Base-by-base conservation (phyloP, 2,888 invertebrate genomes). In the Pachliopta kotzebuea region DNA sequence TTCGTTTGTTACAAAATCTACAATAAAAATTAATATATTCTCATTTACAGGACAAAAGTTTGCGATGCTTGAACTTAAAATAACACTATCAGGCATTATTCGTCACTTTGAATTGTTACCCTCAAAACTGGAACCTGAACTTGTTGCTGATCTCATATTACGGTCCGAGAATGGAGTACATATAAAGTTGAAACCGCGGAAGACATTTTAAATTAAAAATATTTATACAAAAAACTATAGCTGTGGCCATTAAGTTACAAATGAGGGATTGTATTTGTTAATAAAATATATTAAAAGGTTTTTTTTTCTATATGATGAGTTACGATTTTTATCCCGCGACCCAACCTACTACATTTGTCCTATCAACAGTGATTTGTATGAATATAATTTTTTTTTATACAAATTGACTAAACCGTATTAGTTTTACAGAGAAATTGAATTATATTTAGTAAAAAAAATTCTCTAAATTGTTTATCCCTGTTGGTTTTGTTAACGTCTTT, bases 41-140 rank as follows among this genome's bases (percentile, higher is more conserved):
- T 65, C 72, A 89, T 84, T 76, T 92, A 84, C 52, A 86, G 86
- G 86, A 61, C 86, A 85, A 75, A 86, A 83, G 67, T 86, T 85
- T 60, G 86, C 86, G 6, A 82, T 93, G 78, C 75, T 93, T 72
- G 93, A 93, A 75, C 79, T 94, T 71, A 94, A 94, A 76, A 81
- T 88, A 0, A 79, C 85, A 0, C 65, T 94, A 2, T 91, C 93
- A 0, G 92, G 91, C 72, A 53, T 65, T 7, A 58, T 62, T 2
- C 53, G 58, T 73, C 81, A 84, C 82, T 69, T 67, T 62, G 53
- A 65, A 26, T 37, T 65, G 49, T 58, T 59, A 8, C 65, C 62
- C 7, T 62, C 65, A 14, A 54, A 55, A n/a, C 14, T 23, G 31
- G 62, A 65, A 58, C 58, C 58, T 4, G 58, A 62, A 31, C 26